Percentiles rank a stretch among this genome's conserved stretches.
Evolutionary conservation across 2,113 vertebrate species (phyloP).

Genomic region (Tragelaphus strepsiceros): DNA sequence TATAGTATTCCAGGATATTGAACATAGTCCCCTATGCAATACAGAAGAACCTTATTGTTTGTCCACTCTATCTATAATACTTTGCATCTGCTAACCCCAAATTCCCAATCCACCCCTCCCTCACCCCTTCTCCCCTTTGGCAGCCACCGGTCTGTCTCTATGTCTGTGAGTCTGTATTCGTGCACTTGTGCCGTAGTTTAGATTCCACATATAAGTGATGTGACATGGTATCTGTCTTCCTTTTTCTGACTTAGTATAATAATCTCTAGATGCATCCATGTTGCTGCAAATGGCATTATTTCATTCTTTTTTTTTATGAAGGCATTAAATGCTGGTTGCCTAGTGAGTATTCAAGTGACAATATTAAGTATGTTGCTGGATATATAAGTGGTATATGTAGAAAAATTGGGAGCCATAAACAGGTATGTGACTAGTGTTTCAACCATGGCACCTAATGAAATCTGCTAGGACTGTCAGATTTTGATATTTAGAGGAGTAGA

Average conservation of each 20-base stretch:
- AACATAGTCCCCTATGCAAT: not conserved
- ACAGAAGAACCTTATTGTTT: not conserved
- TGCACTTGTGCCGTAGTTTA: not conserved
- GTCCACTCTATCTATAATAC: not conserved
- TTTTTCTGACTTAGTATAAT: not conserved
- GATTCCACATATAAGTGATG: not conserved
- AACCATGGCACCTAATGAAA: not conserved
- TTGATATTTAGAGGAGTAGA: not conserved
- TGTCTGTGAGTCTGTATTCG: not conserved
- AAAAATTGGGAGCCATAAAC: not conserved
- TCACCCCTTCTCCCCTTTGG: not conserved
- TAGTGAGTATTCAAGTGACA: not conserved
- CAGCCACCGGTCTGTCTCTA: not conserved
- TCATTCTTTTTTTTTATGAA: not conserved
- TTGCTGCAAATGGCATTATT: not conserved
- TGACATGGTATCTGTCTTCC: not conserved
- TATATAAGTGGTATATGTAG: not conserved
- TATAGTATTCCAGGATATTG: not conserved
- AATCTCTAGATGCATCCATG: not conserved
- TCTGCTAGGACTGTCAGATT: not conserved
- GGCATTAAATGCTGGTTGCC: not conserved
- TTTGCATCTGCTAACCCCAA: not conserved
- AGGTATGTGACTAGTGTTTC: not conserved
- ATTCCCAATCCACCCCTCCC: not conserved
- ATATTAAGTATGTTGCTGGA: not conserved